A percentile compares a stretch with the other conserved stretches of the same genome.
These are phyloP conservation scores for Apotomis capreana DNA, from an alignment of 2,888 invertebrate genomes.

Conservation along the genomic window DNA sequence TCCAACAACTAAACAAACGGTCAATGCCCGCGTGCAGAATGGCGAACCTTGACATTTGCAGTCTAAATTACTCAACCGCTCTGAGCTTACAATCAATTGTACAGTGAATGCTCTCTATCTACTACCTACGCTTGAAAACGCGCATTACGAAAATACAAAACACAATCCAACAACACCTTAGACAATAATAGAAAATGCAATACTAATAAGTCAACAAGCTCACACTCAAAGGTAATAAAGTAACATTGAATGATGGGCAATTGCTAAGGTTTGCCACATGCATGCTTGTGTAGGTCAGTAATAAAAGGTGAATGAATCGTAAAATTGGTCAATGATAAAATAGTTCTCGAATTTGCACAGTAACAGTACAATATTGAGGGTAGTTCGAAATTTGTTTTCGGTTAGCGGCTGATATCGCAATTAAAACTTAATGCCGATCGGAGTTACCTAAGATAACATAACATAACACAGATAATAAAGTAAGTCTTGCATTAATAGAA, in stretches of 20 bases:
- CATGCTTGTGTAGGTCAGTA: slow-evolving; percentile 64
- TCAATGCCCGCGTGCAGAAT: slow-evolving; percentile 57
- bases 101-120: neutral
- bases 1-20: slow-evolving; percentile 36
- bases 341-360: neutral
- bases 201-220: slow-evolving; percentile 18
- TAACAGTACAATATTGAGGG: neutral
- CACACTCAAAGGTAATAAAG: slow-evolving; percentile 34
- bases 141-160: neutral
- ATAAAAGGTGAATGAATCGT: slow-evolving; percentile 40
- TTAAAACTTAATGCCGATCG: neutral
- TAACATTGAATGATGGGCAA: slow-evolving; percentile 27
- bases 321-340: neutral
- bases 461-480: no score
- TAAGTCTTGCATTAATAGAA: no score
- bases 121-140: neutral
- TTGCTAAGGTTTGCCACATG: slow-evolving; percentile 17
- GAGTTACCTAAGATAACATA: no score
- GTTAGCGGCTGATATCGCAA: neutral
- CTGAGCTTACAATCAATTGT: neutral
- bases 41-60: slow-evolving; percentile 59
- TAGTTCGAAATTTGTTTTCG: neutral
- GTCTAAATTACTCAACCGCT: slow-evolving; percentile 31
- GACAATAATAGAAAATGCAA: slow-evolving; percentile 33
- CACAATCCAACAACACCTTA: slow-evolving; percentile 20